Evolutionary conservation across 2,888 invertebrate genomes (phyloP).

Genomic region (Cephalotes varians): DNA sequence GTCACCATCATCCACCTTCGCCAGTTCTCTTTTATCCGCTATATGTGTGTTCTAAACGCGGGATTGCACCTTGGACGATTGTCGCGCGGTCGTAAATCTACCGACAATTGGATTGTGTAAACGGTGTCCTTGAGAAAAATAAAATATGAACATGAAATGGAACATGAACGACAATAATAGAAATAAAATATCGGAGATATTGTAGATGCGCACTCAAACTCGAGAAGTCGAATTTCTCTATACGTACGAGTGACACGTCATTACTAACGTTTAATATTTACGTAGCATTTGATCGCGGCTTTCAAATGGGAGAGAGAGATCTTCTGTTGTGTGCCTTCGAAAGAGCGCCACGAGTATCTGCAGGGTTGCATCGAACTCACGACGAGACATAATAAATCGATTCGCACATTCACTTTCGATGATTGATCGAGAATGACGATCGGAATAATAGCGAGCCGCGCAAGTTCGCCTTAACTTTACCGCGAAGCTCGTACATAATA

Average conservation of each 20-base stretch:
- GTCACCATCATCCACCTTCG: slow-evolving; percentile 57
- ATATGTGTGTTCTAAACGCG: background rate
- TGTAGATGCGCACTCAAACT: background rate
- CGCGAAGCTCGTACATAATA: slow-evolving; percentile 33
- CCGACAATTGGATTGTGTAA: background rate
- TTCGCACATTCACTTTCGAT: slow-evolving; percentile 2
- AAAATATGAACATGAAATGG: too few relatives aligned
- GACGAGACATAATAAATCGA: background rate
- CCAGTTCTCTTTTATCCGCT: slow-evolving; percentile 64
- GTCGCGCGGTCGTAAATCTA: background rate
- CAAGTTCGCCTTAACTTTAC: slow-evolving; percentile 41
- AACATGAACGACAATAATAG: background rate
- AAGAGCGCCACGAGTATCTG: background rate
- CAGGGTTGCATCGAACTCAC: background rate
- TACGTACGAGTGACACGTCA: background rate
- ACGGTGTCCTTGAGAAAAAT: background rate
- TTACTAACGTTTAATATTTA: background rate
- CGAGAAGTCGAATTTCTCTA: background rate
- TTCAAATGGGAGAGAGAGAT: background rate
- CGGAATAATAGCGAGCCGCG: background rate
- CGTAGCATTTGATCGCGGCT: background rate
- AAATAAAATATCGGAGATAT: background rate
- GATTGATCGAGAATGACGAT: slow-evolving; percentile 1
- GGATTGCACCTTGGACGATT: background rate
- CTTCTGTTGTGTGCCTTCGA: background rate